A percentile compares a stretch with the other conserved stretches of the same genome.
These are phyloP conservation scores for Halocynthia aurantium DNA, from an alignment of 23 tunicate genomes.

Conservation along the genomic window DNA sequence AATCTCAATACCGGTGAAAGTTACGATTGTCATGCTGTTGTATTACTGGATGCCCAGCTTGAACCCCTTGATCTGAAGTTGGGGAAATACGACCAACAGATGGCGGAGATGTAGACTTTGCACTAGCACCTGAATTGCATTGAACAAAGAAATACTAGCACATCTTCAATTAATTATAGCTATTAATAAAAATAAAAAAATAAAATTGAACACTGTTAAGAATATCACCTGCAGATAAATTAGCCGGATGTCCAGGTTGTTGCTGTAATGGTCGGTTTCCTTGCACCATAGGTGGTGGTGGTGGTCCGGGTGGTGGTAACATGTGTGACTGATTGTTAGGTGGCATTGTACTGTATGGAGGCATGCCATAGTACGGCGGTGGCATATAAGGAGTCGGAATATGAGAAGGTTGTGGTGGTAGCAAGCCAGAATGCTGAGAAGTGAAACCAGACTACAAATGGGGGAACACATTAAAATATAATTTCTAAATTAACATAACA, in stretches of 20 bases:
- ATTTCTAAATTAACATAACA: neutral
- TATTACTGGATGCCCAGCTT: constrained; percentile 62
- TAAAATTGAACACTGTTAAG: neutral
- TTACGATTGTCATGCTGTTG: constrained; percentile 4
- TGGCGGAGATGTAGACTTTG: constrained; percentile 57
- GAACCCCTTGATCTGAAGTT: constrained; percentile 87
- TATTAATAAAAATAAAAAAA: no score
- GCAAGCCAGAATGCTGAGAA: constrained; percentile 63
- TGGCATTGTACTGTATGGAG: constrained; percentile 20
- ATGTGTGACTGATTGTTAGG: constrained; percentile 16
- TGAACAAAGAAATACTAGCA: no score
- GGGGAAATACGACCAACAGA: constrained; percentile 71
- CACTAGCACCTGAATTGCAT: neutral
- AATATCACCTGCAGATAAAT: neutral
- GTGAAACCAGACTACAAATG: constrained; percentile 69
- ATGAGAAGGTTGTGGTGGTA: constrained; percentile 49
- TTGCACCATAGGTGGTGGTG: constrained; percentile 2
- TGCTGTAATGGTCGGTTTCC: neutral
- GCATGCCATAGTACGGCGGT: constrained; percentile 25
- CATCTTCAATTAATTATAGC: no score
- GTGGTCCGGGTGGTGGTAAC: constrained; percentile 21
- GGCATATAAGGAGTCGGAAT: constrained; percentile 49
- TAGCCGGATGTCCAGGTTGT: neutral
- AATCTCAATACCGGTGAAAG: no score
- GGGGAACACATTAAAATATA: constrained; percentile 2